A percentile compares a stretch with the other conserved stretches of the same genome.
phyloP scores from a whole-genome alignment of 2,113 vertebrate genomes.

The Monopterus albus region DNA sequence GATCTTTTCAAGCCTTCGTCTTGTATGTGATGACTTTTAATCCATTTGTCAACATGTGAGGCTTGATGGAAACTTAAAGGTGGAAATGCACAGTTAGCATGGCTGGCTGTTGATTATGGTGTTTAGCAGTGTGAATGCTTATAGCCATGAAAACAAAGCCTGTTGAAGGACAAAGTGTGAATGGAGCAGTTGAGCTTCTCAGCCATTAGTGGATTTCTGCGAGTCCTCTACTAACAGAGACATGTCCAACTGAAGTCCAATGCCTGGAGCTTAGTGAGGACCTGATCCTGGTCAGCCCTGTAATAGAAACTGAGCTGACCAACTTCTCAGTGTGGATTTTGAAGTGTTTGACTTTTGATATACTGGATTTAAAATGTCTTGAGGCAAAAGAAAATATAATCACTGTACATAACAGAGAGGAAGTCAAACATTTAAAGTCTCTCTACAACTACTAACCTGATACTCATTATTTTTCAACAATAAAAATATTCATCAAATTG shows the following conservation, averaged over 20 bases:
- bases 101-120: neutral
- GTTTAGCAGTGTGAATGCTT: neutral
- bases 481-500: conserved; percentile 39
- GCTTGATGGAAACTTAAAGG: too few relatives aligned
- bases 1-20: too few relatives aligned
- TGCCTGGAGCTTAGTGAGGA: neutral
- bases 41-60: too few relatives aligned
- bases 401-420: conserved; percentile 42
- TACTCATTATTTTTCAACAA: conserved; percentile 54
- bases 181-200: neutral
- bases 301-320: neutral
- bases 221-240: neutral
- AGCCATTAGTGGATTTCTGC: neutral
- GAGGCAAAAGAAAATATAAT: conserved; percentile 42
- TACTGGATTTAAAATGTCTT: conserved; percentile 45
- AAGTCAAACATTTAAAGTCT: conserved; percentile 12
- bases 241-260: neutral
- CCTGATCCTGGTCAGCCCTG: neutral
- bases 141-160: neutral
- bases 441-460: conserved; percentile 37
- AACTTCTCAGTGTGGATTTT: conserved; percentile 4
- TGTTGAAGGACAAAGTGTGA: neutral
- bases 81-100: too few relatives aligned
- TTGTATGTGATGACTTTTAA: too few relatives aligned
- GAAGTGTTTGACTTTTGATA: conserved; percentile 32